A percentile compares a stretch with the other conserved stretches of the same genome.
These are phyloP conservation scores for Trachymyrmex cornetzi DNA, from an alignment of 1,140 invertebrate genomes.

Conservation along the genomic window DNA sequence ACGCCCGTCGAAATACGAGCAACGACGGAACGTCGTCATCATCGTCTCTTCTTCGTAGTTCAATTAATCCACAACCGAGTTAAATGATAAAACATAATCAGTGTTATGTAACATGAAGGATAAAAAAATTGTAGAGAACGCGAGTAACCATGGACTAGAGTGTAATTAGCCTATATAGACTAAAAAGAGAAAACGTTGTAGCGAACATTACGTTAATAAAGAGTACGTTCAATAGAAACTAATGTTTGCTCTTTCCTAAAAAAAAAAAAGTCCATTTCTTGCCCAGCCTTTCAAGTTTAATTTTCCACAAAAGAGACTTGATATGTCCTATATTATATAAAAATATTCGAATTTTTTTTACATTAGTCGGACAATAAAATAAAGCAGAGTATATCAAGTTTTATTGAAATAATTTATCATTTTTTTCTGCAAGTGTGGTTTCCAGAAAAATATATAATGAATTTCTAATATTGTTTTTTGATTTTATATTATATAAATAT, in stretches of 20 bases:
- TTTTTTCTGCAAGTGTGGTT: neutral
- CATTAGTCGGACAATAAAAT: neutral
- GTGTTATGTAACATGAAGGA: neutral
- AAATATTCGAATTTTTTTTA: neutral
- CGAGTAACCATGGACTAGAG: neutral
- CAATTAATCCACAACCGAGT: neutral
- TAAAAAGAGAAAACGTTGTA: neutral
- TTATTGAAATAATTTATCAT: slow-evolving; percentile 13
- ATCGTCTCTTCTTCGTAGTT: neutral
- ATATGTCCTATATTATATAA: neutral
- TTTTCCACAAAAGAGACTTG: neutral
- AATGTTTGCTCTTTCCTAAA: neutral
- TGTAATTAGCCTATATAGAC: neutral
- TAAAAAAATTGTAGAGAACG: too few species aligned
- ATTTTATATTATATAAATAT: slow-evolving; percentile 14
- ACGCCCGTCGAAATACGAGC: slow-evolving; percentile 31
- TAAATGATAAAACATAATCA: neutral
- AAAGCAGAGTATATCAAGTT: neutral
- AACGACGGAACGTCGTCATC: neutral
- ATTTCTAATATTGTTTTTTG: neutral
- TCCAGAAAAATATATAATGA: neutral
- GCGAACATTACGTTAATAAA: neutral
- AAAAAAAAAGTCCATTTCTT: neutral
- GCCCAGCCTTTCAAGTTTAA: neutral
- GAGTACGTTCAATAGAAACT: neutral